Percentiles rank a stretch among this genome's conserved stretches.
Conservation (phyloP, 1,140 invertebrate genomes). For the Hyposmocoma kahamanoa region DNA sequence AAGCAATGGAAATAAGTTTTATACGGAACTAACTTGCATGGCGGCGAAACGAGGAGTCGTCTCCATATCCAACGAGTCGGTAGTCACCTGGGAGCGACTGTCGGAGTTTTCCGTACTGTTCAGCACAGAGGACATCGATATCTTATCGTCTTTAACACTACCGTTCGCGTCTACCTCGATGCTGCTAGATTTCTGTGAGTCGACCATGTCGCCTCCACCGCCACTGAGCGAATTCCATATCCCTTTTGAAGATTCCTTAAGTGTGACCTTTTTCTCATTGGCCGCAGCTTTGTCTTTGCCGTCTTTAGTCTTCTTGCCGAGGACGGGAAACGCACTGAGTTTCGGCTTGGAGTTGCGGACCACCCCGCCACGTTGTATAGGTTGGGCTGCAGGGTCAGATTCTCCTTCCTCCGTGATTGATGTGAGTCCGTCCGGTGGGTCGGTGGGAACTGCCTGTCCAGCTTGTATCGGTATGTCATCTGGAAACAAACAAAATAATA, state of each 20-base stretch:
- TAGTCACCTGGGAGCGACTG: constrained; percentile 58
- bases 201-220: constrained; percentile 57
- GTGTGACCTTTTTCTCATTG: constrained; percentile 56
- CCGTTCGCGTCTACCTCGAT: constrained; percentile 43
- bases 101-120: constrained; percentile 65
- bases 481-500: constrained; percentile 30
- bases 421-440: constrained; percentile 58
- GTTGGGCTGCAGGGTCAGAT: constrained; percentile 42
- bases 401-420: constrained; percentile 69
- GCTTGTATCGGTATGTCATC: constrained; percentile 72
- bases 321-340: constrained; percentile 55
- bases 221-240: constrained; percentile 57
- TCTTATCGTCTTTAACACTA: constrained; percentile 64
- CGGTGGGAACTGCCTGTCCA: constrained; percentile 49
- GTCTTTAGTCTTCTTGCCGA: constrained; percentile 68
- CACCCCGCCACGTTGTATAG: constrained; percentile 52
- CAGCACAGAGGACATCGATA: constrained; percentile 60
- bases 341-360: constrained; percentile 66
- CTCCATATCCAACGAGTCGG: constrained; percentile 59
- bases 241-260: constrained; percentile 61
- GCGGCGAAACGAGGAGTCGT: constrained; percentile 55
- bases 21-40: constrained; percentile 73
- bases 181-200: constrained; percentile 47
- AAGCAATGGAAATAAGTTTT: constrained; percentile 7
- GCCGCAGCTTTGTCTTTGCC: constrained; percentile 48